Evolutionary conservation across 2,797 vertebrate genomes (phyloP), one percentile per base, ranked within the genome.

Genomic region (Microtus obscurus): DNA sequence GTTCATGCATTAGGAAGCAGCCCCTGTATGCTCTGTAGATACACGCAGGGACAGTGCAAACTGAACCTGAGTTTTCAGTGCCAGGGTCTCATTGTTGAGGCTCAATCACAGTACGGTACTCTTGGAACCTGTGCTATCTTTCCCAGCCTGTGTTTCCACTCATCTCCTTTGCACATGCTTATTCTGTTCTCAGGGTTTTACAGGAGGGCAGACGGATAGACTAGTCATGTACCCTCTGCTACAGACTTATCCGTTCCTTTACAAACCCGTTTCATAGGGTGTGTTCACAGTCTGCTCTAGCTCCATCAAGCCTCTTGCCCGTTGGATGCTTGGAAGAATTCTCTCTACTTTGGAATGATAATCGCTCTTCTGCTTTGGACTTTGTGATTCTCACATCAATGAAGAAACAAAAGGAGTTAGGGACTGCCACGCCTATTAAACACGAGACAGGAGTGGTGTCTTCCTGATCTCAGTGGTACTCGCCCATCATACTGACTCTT

Each of bases 211-310:
- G 27, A 29, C 5, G 3, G 56, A 31, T 6, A 29, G 25, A 48
- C 9, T 61, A 56, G 14, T 17, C 17, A 29, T 43, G 65, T 7
- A 0, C 1, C 6, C 6, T 23, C 2, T 67, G 1, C 1, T 3
- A 40, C 17, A 48, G 59, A 10, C 25, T 71, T 40, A 8, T 27
- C 48, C 13, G 12, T 43, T 87, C 25, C 43, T 34, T 78, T 13
- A 10, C 17, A 48, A 12, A 29, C 43, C 25, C 27, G 8, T 7
- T 25, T 82, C 13, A 7, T 1, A 11, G 12, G 23, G 43, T 37
- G 25, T 67, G 8, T 12, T 40, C 29, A 86, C 8, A 3, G 9
- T 25, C 63, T 37, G 19, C 13, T 25, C 43, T 2, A 34, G 45
- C 37, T 17, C 45, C 6, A 45, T 73, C 43, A 8, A 65, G 13